Evolutionary conservation across 2,113 vertebrate species (phyloP).

Genomic region (Psophia crepitans): DNA sequence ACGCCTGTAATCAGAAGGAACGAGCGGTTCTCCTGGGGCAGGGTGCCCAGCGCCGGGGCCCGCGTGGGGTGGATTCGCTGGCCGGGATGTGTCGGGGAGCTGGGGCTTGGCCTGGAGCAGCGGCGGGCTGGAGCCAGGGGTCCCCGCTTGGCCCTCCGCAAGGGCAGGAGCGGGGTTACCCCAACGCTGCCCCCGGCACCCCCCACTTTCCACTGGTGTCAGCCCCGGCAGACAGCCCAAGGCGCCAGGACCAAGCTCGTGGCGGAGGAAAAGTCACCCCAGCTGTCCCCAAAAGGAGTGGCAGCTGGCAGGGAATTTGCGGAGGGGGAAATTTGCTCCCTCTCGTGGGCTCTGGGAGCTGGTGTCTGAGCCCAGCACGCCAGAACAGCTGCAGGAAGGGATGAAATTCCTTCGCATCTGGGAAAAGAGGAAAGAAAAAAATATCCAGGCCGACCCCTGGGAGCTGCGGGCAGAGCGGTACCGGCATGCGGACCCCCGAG

Average conservation of each 20-base stretch:
- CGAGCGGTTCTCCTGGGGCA: background rate
- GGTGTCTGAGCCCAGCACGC: background rate
- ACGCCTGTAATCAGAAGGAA: rapidly evolving
- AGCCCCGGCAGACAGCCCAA: rapidly evolving
- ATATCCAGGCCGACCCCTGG: rapidly evolving
- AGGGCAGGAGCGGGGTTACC: background rate
- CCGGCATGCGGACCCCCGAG: rapidly evolving
- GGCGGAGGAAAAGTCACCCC: rapidly evolving
- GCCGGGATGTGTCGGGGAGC: rapidly evolving
- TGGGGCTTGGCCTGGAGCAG: background rate
- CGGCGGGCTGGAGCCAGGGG: background rate
- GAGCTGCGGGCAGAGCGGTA: rapidly evolving
- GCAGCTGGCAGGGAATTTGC: background rate
- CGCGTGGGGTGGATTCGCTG: background rate
- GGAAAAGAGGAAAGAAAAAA: background rate
- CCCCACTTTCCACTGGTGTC: background rate
- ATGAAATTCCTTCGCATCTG: background rate
- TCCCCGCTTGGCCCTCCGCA: background rate
- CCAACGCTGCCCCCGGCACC: background rate
- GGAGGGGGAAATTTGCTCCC: background rate
- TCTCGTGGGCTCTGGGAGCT: background rate
- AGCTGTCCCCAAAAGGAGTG: background rate
- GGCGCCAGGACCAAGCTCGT: rapidly evolving
- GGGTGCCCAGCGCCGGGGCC: background rate
- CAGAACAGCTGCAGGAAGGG: background rate